Base-by-base conservation (phyloP, 2,888 invertebrate genomes). In the Lissocephala sabroskyi region DNA sequence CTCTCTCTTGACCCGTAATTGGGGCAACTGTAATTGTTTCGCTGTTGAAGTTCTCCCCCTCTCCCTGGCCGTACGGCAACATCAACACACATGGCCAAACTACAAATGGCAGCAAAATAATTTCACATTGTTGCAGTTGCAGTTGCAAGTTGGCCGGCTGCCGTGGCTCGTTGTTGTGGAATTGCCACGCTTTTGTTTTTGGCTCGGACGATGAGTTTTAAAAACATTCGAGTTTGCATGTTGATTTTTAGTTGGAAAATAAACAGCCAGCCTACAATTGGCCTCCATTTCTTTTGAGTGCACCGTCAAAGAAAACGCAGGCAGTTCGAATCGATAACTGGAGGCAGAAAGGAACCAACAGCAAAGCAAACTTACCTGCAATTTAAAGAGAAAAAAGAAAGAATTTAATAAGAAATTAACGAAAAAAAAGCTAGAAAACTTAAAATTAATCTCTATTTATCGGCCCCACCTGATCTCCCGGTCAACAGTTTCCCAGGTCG, bases 21-120 rank as follows among this genome's bases (percentile, higher is more conserved):
- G 76, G 74, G 56, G 52, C 70, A 68, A 51, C 65, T 57, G 70
- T 68, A 68, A 68, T 68, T 68, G 70, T 62, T 76, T 68, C 59
- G 55, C 73, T 56, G 62, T 68, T 73, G 65, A 55, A 62, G 59
- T 57, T 59, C 56, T 54, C 46, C 53, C 49, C 48, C 41, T 39
- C 14, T 17, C 14, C 41, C 11, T 18, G 6, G 17, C 11, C 36
- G 10, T 36, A 16, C 33, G 6, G 2, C 2, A 2, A 16, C 16
- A 35, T n/a, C n/a, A 9, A 35, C 17, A 35, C 33, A 14, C 11
- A 14, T 16, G 14, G 2, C 11, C 13, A 10, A 10, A 23, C 39
- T 18, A 16, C 30, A 26, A 37, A 45, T 35, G 23, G 14, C 13
- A n/a, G 42, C 14, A 33, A 32, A 36, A 44, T 43, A 51, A 52